phyloP scores from a whole-genome alignment of 1,140 invertebrate genomes.

The Trichonephila clavipes region DNA sequence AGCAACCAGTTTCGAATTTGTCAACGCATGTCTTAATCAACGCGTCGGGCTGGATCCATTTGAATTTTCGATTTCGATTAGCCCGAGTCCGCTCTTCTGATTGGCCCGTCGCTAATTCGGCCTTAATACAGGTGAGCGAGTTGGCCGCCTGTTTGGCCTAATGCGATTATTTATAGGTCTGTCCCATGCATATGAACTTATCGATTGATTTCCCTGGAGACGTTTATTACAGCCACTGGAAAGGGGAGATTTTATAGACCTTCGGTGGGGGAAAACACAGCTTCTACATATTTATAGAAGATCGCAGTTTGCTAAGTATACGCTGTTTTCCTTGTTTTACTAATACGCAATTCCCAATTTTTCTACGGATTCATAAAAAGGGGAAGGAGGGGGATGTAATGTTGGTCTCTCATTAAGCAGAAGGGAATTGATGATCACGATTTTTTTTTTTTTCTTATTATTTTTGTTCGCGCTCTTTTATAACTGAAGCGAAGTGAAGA shows the following conservation, averaged over 20 bases:
- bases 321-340: background rate
- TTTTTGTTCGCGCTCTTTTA: background rate
- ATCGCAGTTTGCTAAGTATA: background rate
- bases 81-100: background rate
- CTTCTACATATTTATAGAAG: slow-evolving; percentile 68
- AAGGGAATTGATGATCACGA: slow-evolving; percentile 36
- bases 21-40: slow-evolving; percentile 72
- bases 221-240: slow-evolving; percentile 43
- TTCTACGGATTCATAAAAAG: slow-evolving; percentile 54
- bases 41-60: background rate
- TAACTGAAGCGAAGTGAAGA: background rate
- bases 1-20: slow-evolving; percentile 67
- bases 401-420: background rate
- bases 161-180: slow-evolving; percentile 73
- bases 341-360: slow-evolving; percentile 31
- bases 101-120: slow-evolving; percentile 56
- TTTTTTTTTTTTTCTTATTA: background rate
- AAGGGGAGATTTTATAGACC: slow-evolving; percentile 50
- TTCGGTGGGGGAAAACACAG: background rate
- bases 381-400: background rate
- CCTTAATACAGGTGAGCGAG: slow-evolving; percentile 70
- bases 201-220: slow-evolving; percentile 4
- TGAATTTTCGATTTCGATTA: slow-evolving; percentile 68
- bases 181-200: slow-evolving; percentile 56
- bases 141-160: slow-evolving; percentile 58